These are phyloP conservation scores for Diloba caeruleocephala DNA, from an alignment of 2,888 invertebrate genomes.

Conservation along the genomic window DNA sequence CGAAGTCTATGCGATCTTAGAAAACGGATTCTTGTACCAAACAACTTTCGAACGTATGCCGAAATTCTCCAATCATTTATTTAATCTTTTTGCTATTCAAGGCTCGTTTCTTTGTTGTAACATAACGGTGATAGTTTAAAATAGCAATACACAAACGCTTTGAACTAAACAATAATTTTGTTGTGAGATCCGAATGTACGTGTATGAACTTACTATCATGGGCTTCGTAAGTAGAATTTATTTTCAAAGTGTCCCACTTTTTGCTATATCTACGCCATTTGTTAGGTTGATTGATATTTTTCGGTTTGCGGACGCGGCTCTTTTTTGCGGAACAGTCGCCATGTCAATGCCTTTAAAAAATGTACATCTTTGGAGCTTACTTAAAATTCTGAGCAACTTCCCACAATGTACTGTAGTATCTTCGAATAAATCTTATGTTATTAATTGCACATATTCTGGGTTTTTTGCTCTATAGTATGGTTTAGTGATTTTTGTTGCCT, in stretches of 20 bases:
- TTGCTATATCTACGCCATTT: conserved; percentile 23
- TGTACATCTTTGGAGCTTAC: conserved; percentile 11
- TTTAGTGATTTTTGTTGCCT: conserved; percentile 17
- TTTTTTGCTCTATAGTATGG: conserved; percentile 14
- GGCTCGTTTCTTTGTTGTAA: conserved; percentile 24
- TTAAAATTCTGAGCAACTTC: conserved; percentile 36
- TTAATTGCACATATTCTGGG: conserved; percentile 12
- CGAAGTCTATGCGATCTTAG: background rate
- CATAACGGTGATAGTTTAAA: conserved; percentile 42
- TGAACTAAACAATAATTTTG: conserved; percentile 4
- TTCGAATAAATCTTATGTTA: conserved; percentile 21
- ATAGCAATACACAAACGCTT: conserved; percentile 10
- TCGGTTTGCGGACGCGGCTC: background rate
- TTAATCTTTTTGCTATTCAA: conserved; percentile 28
- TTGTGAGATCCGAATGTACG: conserved; percentile 10
- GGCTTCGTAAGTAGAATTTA: conserved; percentile 23
- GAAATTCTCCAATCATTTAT: conserved; percentile 21
- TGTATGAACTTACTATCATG: conserved; percentile 20
- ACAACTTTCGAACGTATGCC: background rate
- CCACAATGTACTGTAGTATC: conserved; percentile 16
- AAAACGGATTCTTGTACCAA: conserved; percentile 1
- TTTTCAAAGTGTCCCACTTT: conserved; percentile 17
- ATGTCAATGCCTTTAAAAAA: conserved; percentile 32
- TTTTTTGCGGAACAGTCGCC: conserved; percentile 26
- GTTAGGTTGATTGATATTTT: conserved; percentile 29